These are phyloP conservation scores for Lasiommata megera DNA, from an alignment of 2,888 invertebrate genomes.

Conservation along the genomic window DNA sequence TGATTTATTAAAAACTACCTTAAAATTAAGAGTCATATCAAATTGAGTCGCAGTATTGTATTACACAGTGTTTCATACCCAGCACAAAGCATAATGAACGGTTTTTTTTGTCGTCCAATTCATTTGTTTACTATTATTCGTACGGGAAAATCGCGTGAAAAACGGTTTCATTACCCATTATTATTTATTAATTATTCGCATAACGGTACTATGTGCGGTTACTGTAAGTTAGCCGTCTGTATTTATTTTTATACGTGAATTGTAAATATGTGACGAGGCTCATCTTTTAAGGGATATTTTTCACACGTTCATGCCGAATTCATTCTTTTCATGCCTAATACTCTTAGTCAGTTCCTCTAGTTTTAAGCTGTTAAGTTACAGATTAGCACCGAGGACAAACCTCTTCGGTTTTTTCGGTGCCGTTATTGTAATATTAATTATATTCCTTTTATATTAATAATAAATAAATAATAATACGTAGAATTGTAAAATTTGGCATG, in stretches of 20 bases:
- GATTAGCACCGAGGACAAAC: too few species aligned
- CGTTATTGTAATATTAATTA: too few species aligned
- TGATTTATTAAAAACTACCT: neutral
- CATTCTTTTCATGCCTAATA: too few species aligned
- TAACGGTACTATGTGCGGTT: neutral
- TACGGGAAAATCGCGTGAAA: slow-evolving; percentile 14
- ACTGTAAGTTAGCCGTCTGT: neutral
- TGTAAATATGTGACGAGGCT: too few species aligned
- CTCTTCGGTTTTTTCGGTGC: too few species aligned
- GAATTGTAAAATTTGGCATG: too few species aligned
- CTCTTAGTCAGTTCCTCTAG: too few species aligned
- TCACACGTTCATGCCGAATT: too few species aligned
- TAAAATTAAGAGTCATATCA: neutral
- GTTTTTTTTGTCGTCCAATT: slow-evolving; percentile 22
- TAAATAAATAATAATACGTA: too few species aligned
- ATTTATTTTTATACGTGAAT: neutral
- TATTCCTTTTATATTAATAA: too few species aligned
- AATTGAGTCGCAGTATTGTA: neutral
- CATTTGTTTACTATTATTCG: slow-evolving; percentile 13
- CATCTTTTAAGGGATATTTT: too few species aligned
- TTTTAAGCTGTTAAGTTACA: too few species aligned
- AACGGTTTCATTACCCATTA: slow-evolving; percentile 8
- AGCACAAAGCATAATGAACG: slow-evolving; percentile 14
- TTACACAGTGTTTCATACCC: slow-evolving; percentile 1
- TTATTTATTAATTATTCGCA: neutral